These are phyloP conservation scores for Intellagama lesueurii DNA, from an alignment of 2,797 vertebrate genomes.

Conservation along the genomic window DNA sequence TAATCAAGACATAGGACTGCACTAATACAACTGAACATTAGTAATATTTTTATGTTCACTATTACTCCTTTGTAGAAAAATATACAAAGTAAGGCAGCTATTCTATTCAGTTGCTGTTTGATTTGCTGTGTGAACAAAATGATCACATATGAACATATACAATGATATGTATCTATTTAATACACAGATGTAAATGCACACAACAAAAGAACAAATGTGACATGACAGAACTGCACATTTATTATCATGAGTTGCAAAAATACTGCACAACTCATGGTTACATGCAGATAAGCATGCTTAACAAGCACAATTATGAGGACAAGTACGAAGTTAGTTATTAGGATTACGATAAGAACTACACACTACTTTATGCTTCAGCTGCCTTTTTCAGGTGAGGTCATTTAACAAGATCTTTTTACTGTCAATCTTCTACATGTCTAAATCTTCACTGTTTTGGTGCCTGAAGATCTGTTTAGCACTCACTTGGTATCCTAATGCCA, in stretches of 20 bases:
- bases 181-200: constrained; percentile 58
- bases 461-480: neutral
- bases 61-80: constrained; percentile 38
- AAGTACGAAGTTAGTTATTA: constrained; percentile 47
- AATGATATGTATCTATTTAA: constrained; percentile 47
- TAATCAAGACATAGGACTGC: constrained; percentile 28
- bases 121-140: constrained; percentile 50
- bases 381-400: constrained; percentile 30
- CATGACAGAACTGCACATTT: constrained; percentile 52
- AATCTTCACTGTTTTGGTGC: neutral
- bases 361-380: constrained; percentile 31
- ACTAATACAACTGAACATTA: constrained; percentile 20
- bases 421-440: neutral
- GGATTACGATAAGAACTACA: constrained; percentile 50
- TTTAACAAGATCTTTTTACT: constrained; percentile 23
- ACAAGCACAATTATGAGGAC: constrained; percentile 53
- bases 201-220: constrained; percentile 67
- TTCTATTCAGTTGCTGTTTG: constrained; percentile 45
- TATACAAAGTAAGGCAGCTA: constrained; percentile 41
- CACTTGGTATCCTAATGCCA: neutral
- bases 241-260: constrained; percentile 49
- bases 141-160: constrained; percentile 26
- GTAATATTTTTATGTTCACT: constrained; percentile 26
- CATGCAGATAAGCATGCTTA: constrained; percentile 64
- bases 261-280: constrained; percentile 42